Percentiles rank a stretch among this genome's conserved stretches.
phyloP scores from a whole-genome alignment of 2,113 vertebrate genomes.

The Elachura formosa region DNA sequence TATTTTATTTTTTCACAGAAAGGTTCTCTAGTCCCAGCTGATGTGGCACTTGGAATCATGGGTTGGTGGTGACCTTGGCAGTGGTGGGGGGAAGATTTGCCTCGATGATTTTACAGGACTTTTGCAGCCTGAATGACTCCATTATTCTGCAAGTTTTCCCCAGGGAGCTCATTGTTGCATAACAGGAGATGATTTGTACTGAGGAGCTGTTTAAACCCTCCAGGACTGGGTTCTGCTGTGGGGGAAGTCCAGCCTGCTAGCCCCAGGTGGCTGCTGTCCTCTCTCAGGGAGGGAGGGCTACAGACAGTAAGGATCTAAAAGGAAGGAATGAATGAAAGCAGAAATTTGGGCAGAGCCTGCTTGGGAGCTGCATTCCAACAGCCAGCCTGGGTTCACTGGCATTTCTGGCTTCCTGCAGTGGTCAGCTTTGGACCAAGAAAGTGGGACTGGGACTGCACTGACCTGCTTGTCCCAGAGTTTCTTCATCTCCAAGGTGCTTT shows the following conservation, averaged over 20 bases:
- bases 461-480: neutral
- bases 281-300: neutral
- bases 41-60: neutral
- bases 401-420: neutral
- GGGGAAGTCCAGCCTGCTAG: neutral
- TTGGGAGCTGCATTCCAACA: neutral
- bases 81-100: neutral
- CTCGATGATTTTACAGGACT: neutral
- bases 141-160: neutral
- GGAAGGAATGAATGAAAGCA: neutral
- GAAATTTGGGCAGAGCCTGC: neutral
- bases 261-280: neutral
- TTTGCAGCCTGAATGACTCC: neutral
- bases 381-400: fast-evolving
- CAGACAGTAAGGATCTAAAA: neutral
- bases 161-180: neutral
- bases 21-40: neutral
- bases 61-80: neutral
- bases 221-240: neutral
- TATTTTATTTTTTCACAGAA: neutral
- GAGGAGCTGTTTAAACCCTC: neutral
- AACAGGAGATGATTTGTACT: neutral
- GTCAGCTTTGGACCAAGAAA: neutral
- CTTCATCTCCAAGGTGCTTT: neutral
- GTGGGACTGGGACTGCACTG: neutral